phyloP scores from a whole-genome alignment of 2,113 vertebrate genomes.

The Vulpes lagopus region DNA sequence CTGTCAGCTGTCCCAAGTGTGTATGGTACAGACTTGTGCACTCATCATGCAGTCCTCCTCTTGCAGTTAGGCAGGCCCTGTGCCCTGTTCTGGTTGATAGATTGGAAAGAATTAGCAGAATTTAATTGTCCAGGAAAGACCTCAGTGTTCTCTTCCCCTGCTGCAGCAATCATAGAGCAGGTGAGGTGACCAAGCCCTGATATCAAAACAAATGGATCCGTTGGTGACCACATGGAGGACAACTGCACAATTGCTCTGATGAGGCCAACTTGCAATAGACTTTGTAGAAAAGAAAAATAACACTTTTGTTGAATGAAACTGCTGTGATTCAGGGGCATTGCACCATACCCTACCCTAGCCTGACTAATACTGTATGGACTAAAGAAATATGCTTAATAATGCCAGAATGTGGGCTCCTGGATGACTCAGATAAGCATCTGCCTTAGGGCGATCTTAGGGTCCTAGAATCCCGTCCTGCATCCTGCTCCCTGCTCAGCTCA shows the following conservation, averaged over 20 bases:
- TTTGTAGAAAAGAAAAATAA: slow-evolving; percentile 43
- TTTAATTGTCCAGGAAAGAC: not conserved
- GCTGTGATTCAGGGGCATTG: not conserved
- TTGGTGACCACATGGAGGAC: not conserved
- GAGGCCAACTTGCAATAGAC: not conserved
- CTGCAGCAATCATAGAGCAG: not conserved
- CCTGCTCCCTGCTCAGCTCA: too few relatives aligned
- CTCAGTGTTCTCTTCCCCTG: not conserved
- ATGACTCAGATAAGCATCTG: too few relatives aligned
- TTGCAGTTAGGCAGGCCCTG: not conserved
- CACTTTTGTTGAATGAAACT: not conserved
- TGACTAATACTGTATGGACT: not conserved
- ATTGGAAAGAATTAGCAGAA: not conserved
- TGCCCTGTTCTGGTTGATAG: not conserved
- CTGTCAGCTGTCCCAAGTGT: not conserved
- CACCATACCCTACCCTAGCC: not conserved
- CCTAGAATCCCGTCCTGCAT: too few relatives aligned
- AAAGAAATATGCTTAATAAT: not conserved
- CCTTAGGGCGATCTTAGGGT: too few relatives aligned
- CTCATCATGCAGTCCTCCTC: not conserved
- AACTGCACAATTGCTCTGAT: not conserved
- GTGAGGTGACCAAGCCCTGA: not conserved
- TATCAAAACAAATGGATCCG: not conserved
- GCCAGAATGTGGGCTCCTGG: not conserved
- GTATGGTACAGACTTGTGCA: not conserved